Conservation (phyloP, 2,888 invertebrate species). For the Lasius platythorax region DNA sequence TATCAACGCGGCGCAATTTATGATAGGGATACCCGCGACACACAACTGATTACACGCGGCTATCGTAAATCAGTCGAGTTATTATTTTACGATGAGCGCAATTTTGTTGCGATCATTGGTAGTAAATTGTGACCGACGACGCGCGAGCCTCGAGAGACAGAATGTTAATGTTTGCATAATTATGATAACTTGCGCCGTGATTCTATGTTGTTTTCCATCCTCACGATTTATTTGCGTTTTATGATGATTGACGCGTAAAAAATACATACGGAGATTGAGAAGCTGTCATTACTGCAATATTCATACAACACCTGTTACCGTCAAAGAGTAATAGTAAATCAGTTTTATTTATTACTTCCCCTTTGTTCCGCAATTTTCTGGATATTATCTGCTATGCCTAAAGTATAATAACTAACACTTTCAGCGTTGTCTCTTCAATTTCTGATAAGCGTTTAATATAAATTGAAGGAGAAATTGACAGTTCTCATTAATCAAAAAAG, state of each 20-base stretch:
- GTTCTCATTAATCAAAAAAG: not conserved
- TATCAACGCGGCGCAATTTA: constrained; percentile 36
- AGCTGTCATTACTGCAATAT: not conserved
- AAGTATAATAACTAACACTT: constrained; percentile 1
- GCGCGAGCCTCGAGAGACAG: constrained; percentile 29
- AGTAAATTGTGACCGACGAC: constrained; percentile 31
- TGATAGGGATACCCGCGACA: not conserved
- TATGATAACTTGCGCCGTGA: constrained; percentile 34
- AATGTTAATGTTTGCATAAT: constrained; percentile 50
- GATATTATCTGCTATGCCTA: constrained; percentile 7
- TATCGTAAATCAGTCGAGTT: constrained; percentile 41
- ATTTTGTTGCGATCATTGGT: constrained; percentile 54
- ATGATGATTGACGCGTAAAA: constrained; percentile 18
- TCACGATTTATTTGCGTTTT: constrained; percentile 31
- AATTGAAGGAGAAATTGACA: constrained; percentile 7
- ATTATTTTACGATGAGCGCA: constrained; percentile 48
- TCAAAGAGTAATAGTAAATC: constrained; percentile 33
- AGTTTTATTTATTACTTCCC: constrained; percentile 37
- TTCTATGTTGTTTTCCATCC: constrained; percentile 15
- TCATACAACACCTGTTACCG: constrained; percentile 30
- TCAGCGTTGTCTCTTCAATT: not conserved
- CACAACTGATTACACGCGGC: constrained; percentile 40
- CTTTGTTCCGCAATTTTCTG: not conserved
- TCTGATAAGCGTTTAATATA: not conserved
- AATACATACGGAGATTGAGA: not conserved